phyloP scores from a whole-genome alignment of 2,113 vertebrate species.

The Spilogale gracilis region DNA sequence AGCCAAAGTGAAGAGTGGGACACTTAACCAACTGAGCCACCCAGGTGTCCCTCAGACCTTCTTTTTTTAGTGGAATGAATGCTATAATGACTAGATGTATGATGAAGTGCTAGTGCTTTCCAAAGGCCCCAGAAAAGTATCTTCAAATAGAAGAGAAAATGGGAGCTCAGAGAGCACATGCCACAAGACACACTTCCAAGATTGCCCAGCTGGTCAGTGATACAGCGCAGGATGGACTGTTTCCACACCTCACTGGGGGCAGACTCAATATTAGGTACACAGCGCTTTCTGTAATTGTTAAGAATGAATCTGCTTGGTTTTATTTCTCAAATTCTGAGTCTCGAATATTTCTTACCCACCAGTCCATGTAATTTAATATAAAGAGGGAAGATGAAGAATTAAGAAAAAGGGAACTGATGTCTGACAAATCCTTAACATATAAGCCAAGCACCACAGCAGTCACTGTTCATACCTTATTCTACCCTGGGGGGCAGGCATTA shows the following conservation, averaged over 20 bases:
- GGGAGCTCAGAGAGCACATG: neutral
- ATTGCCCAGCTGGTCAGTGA: neutral
- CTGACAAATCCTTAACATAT: neutral
- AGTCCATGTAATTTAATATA: neutral
- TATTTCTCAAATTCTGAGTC: neutral
- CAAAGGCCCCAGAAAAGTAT: neutral
- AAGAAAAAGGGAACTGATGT: neutral
- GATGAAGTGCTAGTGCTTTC: neutral
- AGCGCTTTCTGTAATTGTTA: neutral
- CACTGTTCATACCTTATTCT: no score
- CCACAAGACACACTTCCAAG: neutral
- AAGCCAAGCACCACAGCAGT: neutral
- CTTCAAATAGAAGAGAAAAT: neutral
- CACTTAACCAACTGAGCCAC: neutral
- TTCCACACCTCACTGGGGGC: neutral
- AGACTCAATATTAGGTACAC: no score
- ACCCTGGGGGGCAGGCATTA: neutral
- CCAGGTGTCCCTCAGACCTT: neutral
- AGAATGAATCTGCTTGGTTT: neutral
- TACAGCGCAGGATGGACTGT: rapidly evolving
- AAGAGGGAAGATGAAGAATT: neutral
- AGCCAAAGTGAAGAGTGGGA: neutral
- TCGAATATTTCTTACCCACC: neutral
- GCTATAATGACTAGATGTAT: neutral
- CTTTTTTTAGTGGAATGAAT: neutral